phyloP scores from a whole-genome alignment of 2,113 vertebrate species.

The Ascaphus truei region DNA sequence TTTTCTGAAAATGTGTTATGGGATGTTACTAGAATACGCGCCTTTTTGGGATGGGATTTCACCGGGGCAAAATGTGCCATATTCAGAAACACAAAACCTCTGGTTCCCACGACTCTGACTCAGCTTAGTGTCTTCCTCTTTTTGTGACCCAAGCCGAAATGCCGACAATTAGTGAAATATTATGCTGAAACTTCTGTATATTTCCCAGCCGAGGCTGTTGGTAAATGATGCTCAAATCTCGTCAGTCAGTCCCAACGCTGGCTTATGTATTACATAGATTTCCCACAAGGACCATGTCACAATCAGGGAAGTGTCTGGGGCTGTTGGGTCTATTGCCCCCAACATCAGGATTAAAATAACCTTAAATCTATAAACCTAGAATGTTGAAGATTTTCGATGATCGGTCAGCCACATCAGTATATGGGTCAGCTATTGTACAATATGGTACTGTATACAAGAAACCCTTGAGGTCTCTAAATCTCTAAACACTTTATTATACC shows the following conservation, averaged over 20 bases:
- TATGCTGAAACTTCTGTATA: background rate
- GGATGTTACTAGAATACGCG: background rate
- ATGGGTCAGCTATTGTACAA: too few species aligned
- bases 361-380: too few species aligned
- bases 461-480: too few species aligned
- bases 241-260: background rate
- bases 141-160: background rate
- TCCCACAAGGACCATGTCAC: too few species aligned
- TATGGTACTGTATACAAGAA: too few species aligned
- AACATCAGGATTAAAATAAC: too few species aligned
- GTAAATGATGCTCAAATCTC: background rate
- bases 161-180: background rate
- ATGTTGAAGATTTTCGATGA: too few species aligned
- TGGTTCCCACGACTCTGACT: slow-evolving; percentile 1
- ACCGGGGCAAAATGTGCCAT: background rate
- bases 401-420: too few species aligned
- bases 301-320: too few species aligned
- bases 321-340: too few species aligned
- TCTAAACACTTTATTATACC: too few species aligned
- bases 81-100: background rate
- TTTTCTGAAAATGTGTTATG: background rate
- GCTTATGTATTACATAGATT: background rate
- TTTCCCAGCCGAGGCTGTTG: slow-evolving; percentile 1
- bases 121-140: slow-evolving; percentile 8
- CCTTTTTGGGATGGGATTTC: background rate